Evolutionary conservation across 2,888 invertebrate genomes (phyloP).

Genomic region (Metopia argyrocephala): DNA sequence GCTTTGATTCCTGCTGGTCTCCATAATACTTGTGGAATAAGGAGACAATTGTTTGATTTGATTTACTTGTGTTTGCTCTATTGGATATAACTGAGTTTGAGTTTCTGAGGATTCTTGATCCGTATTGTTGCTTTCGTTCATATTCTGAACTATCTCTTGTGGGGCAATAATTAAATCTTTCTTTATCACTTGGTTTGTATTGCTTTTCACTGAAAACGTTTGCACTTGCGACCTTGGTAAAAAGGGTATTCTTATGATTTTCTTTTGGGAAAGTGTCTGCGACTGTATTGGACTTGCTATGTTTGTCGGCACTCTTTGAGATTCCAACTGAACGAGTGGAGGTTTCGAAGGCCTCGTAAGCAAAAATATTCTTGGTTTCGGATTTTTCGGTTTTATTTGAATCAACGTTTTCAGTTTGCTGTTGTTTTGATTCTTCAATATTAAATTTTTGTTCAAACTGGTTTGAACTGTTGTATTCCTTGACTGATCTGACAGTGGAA

Average conservation of each 20-base stretch:
- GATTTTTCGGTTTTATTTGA: slow-evolving; percentile 56
- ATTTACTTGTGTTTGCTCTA: slow-evolving; percentile 29
- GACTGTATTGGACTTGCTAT: slow-evolving; percentile 38
- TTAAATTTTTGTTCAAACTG: slow-evolving; percentile 8
- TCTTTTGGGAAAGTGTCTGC: slow-evolving; percentile 64
- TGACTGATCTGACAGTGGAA: slow-evolving; percentile 29
- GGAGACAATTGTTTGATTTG: slow-evolving; percentile 25
- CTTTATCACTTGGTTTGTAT: slow-evolving; percentile 55
- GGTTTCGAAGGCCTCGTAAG: slow-evolving; percentile 58
- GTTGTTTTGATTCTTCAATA: slow-evolving; percentile 38
- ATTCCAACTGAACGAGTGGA: slow-evolving; percentile 47
- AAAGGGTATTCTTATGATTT: slow-evolving; percentile 74
- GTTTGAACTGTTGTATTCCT: slow-evolving; percentile 9
- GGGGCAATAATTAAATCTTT: slow-evolving; percentile 45
- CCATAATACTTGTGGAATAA: not conserved
- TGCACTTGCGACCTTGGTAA: slow-evolving; percentile 73
- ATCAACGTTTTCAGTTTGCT: slow-evolving; percentile 42
- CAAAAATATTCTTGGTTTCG: slow-evolving; percentile 63
- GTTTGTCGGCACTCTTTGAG: slow-evolving; percentile 37
- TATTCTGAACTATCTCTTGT: slow-evolving; percentile 1
- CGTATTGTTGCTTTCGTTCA: slow-evolving; percentile 29
- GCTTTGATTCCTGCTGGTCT: slow-evolving; percentile 32
- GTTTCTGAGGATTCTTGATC: slow-evolving; percentile 17
- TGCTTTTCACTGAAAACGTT: slow-evolving; percentile 70
- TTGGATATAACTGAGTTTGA: slow-evolving; percentile 20